A percentile compares a stretch with the other conserved stretches of the same genome.
These are phyloP conservation scores for Lingula anatina DNA, from an alignment of 2,888 invertebrate species.

Conservation along the genomic window DNA sequence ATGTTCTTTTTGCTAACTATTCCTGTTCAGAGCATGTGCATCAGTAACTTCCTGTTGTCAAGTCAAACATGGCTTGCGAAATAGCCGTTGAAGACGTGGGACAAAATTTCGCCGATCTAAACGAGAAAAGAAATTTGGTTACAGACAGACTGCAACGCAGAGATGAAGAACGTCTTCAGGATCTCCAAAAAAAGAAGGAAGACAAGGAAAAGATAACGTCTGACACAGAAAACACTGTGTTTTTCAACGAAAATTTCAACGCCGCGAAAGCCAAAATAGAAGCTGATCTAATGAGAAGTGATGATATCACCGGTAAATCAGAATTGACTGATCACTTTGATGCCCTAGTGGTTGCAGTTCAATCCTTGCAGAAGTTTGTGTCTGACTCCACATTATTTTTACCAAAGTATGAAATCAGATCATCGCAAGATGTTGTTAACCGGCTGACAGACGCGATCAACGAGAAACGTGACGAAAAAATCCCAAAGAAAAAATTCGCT, in stretches of 20 bases:
- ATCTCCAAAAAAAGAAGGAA: constrained; percentile 28
- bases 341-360: constrained; percentile 18
- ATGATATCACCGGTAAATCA: constrained; percentile 20
- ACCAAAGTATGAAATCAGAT: constrained; percentile 35
- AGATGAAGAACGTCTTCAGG: constrained; percentile 35
- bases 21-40: too few species aligned
- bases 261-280: constrained; percentile 25
- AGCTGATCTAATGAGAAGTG: constrained; percentile 18
- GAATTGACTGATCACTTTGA: constrained; percentile 34
- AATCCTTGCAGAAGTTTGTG: constrained; percentile 37
- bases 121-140: constrained; percentile 26
- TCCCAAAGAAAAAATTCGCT: constrained; percentile 51
- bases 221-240: constrained; percentile 30
- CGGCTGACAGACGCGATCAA: constrained; percentile 32
- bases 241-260: constrained; percentile 32
- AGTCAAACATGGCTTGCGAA: background rate
- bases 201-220: constrained; percentile 24
- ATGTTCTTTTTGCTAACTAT: too few species aligned
- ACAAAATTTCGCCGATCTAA: constrained; percentile 4
- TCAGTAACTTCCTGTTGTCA: too few species aligned
- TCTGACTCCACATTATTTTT: constrained; percentile 46
- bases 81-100: background rate
- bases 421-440: constrained; percentile 31
- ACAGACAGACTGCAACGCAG: constrained; percentile 35
- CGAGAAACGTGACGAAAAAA: constrained; percentile 33